Percentiles rank a stretch among this genome's conserved stretches.
These are phyloP conservation scores for Agrotis exclamationis DNA, from an alignment of 2,888 invertebrate species.

Conservation along the genomic window DNA sequence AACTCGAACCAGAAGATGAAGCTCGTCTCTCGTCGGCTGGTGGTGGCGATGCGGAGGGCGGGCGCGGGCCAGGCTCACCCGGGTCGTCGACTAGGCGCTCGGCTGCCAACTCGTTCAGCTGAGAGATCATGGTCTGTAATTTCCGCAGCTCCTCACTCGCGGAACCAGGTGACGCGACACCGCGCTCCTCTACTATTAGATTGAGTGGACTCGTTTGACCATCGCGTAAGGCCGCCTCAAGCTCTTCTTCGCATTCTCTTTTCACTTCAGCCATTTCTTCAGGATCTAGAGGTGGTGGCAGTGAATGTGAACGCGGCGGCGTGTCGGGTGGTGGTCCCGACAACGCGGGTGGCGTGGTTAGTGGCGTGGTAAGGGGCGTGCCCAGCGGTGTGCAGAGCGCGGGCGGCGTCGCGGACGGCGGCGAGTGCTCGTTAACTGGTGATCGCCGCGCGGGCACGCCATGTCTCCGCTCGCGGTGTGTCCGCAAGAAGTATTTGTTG, in stretches of 20 bases:
- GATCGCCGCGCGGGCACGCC: constrained; percentile 92
- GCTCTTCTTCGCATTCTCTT: constrained; percentile 88
- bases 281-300: constrained; percentile 80
- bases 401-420: constrained; percentile 82
- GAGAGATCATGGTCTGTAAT: constrained; percentile 97
- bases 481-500: constrained; percentile 97
- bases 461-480: constrained; percentile 98
- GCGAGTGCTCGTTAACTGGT: constrained; percentile 88
- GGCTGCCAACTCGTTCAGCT: constrained; percentile 95
- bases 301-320: constrained; percentile 79
- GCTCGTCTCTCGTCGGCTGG: constrained; percentile 89
- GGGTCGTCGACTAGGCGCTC: constrained; percentile 86
- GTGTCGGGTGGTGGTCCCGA: constrained; percentile 94
- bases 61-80: constrained; percentile 75
- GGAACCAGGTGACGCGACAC: constrained; percentile 90
- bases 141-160: constrained; percentile 97
- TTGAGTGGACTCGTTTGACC: constrained; percentile 95
- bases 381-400: constrained; percentile 66
- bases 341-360: constrained; percentile 92
- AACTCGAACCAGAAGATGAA: constrained; percentile 94
- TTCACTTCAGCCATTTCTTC: constrained; percentile 87
- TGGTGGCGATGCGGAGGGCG: constrained; percentile 84
- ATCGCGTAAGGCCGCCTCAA: constrained; percentile 86
- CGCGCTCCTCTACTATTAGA: constrained; percentile 93
- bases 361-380: constrained; percentile 92